Evolutionary conservation across 2,888 invertebrate species (phyloP).

Genomic region (Notocelia uddmanniana): DNA sequence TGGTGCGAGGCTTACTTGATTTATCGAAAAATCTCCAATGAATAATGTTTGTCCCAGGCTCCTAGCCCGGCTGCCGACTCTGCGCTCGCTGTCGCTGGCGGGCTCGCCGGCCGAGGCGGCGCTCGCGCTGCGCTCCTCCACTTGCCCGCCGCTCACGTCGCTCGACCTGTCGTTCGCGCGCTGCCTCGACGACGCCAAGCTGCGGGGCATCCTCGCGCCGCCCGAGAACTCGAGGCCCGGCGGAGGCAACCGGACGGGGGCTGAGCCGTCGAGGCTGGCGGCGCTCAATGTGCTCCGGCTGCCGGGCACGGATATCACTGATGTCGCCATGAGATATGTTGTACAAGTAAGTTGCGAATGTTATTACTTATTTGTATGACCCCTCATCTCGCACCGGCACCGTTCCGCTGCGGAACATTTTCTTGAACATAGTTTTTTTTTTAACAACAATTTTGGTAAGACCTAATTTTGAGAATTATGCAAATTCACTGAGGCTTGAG

Average conservation of each 20-base stretch:
- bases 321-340: constrained; percentile 89
- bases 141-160: constrained; percentile 91
- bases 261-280: constrained; percentile 86
- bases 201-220: constrained; percentile 94
- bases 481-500: no score
- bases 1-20: no score
- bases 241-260: constrained; percentile 73
- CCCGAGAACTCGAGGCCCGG: constrained; percentile 93
- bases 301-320: constrained; percentile 95
- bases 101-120: constrained; percentile 92
- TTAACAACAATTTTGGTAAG: no score
- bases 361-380: no score
- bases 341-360: constrained; percentile 78
- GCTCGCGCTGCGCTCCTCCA: constrained; percentile 91
- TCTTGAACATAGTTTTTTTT: no score
- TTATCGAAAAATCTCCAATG: background rate
- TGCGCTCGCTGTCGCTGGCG: constrained; percentile 92
- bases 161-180: constrained; percentile 95
- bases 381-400: no score
- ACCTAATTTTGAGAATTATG: no score
- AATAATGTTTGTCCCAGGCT: constrained; percentile 73
- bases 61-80: constrained; percentile 93
- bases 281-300: constrained; percentile 91
- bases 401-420: no score
- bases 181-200: constrained; percentile 93